Evolutionary conservation across 2,888 invertebrate species (phyloP), one percentile per base, ranked within the genome.

Genomic region (Helicoverpa assulta): DNA sequence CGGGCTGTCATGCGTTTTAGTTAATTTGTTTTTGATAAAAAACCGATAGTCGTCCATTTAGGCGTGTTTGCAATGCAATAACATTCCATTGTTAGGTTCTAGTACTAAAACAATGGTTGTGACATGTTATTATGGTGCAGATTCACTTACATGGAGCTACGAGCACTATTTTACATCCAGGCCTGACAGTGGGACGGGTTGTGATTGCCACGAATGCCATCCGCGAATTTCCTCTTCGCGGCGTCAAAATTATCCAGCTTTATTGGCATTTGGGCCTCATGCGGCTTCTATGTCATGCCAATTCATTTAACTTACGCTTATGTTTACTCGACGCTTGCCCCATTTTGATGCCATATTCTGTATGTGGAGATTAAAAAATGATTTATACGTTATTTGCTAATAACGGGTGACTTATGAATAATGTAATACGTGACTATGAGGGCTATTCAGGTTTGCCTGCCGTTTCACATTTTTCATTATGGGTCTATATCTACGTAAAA

Each of bases 121-220:
- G 82, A 65, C 68, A 61, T 76, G 66, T 73, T 65, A 69, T 81
- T 73, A 73, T 67, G 54, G 68, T 60, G 40, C 18, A 65, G 33
- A 61, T 69, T 70, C 69, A 78, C 66, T 76, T 69, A 64, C 53
- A 65, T 26, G 72, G 59, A 79, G 18, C 60, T 71, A 66, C 56
- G 66, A 61, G 29, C 62, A 64, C 67, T 78, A 66, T 71, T 82
- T 78, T 67, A 65, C 40, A 57, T 51, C 50, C 56, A 21, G 55
- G 47, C 67, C 37, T 75, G 54, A 62, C 58, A 58, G 47, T 51
- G 16, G 64, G 37, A 29, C 29, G 67, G 64, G 21, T 47, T 57
- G 61, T 58, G 70, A 72, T 73, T 73, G 71, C 51, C 56, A 63
- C 56, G 37, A 56, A 43, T 67, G 59, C 58, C 62, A 71, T 57